Conservation (phyloP, 1,140 invertebrate genomes). For the Telenomus remus region DNA sequence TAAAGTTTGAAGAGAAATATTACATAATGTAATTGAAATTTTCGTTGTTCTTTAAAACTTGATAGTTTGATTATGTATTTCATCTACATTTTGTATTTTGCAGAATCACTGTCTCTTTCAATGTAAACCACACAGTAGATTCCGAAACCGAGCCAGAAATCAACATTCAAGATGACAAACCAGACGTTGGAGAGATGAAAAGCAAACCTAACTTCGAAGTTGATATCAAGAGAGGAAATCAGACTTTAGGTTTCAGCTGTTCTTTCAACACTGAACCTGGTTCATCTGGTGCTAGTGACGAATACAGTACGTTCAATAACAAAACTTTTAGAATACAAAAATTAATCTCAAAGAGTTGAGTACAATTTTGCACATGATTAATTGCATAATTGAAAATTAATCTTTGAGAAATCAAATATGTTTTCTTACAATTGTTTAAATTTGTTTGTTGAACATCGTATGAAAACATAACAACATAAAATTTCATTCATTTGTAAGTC, state of each 20-base stretch:
- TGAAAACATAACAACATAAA: too few species aligned
- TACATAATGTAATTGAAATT: too few species aligned
- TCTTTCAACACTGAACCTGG: conserved; percentile 81
- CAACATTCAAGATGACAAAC: conserved; percentile 79
- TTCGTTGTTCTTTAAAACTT: too few species aligned
- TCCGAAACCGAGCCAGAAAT: conserved; percentile 82
- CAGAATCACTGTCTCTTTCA: conserved; percentile 86
- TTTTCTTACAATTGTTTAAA: conserved; percentile 39
- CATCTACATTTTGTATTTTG: conserved; percentile 3
- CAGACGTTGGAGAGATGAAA: conserved; percentile 86
- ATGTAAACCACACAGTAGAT: conserved; percentile 94
- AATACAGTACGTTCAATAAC: conserved; percentile 79
- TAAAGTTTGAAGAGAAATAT: neutral
- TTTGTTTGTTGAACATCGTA: conserved; percentile 21
- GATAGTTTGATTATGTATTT: too few species aligned
- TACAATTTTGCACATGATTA: conserved; percentile 50
- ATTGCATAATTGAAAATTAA: conserved; percentile 62
- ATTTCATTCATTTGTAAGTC: too few species aligned
- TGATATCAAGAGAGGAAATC: conserved; percentile 84
- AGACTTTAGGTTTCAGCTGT: conserved; percentile 88
- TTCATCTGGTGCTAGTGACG: conserved; percentile 80
- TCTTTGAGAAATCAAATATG: conserved; percentile 65
- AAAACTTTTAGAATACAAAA: too few species aligned
- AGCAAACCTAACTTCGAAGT: conserved; percentile 92
- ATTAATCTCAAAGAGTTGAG: conserved; percentile 69